These are phyloP conservation scores for Hirtodrosophila trivittata DNA, from an alignment of 2,888 invertebrate species.

Conservation along the genomic window DNA sequence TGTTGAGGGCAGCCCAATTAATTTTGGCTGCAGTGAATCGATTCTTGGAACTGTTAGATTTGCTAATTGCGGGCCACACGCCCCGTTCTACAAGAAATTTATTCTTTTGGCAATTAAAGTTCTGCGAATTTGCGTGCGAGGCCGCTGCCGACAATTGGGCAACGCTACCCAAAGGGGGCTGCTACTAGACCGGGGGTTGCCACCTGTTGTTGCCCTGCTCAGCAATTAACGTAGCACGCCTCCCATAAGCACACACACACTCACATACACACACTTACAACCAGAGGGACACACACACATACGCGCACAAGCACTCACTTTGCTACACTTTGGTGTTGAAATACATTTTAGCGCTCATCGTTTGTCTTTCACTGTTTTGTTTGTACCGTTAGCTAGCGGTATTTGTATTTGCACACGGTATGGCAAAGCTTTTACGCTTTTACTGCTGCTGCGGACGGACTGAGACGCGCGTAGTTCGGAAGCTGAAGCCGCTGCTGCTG, in stretches of 20 bases:
- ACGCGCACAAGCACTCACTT: conserved; percentile 21
- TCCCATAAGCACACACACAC: conserved; percentile 26
- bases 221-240: conserved; percentile 61
- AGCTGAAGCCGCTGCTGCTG: conserved; percentile 67
- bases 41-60: conserved; percentile 81
- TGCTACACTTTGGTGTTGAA: conserved; percentile 31
- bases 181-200: conserved; percentile 35
- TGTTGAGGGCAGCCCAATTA: conserved; percentile 64
- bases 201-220: conserved; percentile 63
- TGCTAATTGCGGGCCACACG: conserved; percentile 74
- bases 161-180: conserved; percentile 18
- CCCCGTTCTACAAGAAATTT: conserved; percentile 21
- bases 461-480: conserved; percentile 50
- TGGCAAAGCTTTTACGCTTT: conserved; percentile 17
- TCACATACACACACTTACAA: conserved; percentile 16
- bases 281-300: conserved; percentile 17
- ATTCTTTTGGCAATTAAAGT: conserved; percentile 57
- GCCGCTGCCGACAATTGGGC: conserved; percentile 50
- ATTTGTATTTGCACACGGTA: conserved; percentile 35
- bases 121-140: conserved; percentile 65
- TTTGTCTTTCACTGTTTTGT: conserved; percentile 46
- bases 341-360: conserved; percentile 38
- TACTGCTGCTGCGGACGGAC: conserved; percentile 6
- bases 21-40: conserved; percentile 70
- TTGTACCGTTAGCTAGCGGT: conserved; percentile 45